phyloP scores from a whole-genome alignment of 2,797 vertebrate genomes.

The Alectoris magna region DNA sequence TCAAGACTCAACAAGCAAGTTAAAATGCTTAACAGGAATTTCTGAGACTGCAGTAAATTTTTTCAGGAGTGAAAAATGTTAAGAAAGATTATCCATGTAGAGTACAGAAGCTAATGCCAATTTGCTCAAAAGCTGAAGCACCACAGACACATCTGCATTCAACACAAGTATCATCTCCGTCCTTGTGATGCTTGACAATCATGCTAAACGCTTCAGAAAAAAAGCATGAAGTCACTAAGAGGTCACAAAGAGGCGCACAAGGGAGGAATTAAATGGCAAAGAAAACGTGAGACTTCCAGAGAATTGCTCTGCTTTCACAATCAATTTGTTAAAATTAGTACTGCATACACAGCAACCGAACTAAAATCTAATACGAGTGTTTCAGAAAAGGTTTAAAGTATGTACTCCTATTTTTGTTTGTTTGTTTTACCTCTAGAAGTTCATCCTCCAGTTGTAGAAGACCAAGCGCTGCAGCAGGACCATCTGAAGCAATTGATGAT shows the following conservation, averaged over 20 bases:
- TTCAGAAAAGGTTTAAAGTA: background rate
- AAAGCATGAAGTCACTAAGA: background rate
- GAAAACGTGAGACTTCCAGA: background rate
- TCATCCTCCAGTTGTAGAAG: slow-evolving; percentile 91
- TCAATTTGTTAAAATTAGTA: background rate
- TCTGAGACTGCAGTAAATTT: background rate
- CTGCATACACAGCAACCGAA: background rate
- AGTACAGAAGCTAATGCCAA: background rate
- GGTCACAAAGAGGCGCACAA: background rate
- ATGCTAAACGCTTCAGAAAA: background rate
- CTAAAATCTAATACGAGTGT: background rate
- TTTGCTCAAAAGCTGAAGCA: background rate
- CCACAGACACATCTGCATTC: background rate
- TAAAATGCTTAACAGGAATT: slow-evolving; percentile 8
- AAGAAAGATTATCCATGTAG: slow-evolving; percentile 8
- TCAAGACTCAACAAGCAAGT: background rate
- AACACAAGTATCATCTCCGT: background rate
- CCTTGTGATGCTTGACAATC: background rate
- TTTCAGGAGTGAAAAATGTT: slow-evolving; percentile 36
- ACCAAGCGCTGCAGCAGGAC: slow-evolving; percentile 86
- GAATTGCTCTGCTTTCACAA: background rate
- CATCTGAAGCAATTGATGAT: slow-evolving; percentile 90
- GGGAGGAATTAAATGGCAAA: background rate
- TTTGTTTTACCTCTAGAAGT: slow-evolving; percentile 89
- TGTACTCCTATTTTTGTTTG: background rate